A percentile compares a stretch with the other conserved stretches of the same genome.
Conservation (phyloP, 2,113 vertebrate species). For the Dasypus novemcinctus region DNA sequence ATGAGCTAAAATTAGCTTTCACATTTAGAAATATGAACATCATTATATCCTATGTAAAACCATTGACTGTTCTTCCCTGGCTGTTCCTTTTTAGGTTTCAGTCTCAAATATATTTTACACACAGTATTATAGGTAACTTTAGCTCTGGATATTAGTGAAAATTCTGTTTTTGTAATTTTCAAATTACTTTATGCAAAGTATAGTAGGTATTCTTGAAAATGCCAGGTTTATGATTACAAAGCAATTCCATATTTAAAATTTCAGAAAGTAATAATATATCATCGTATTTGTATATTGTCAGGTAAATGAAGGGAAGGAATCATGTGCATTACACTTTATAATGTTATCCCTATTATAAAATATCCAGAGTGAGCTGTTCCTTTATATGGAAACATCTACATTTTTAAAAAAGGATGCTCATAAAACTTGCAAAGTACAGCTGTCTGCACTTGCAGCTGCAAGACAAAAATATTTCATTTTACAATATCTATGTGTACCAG, state of each 20-base stretch:
- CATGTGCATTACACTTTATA: constrained; percentile 15
- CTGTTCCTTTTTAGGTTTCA: not conserved
- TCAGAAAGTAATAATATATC: not conserved
- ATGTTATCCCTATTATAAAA: constrained; percentile 6
- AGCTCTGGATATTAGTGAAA: not conserved
- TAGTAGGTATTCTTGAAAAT: not conserved
- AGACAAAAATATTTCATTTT: constrained; percentile 30
- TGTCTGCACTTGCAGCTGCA: constrained; percentile 51
- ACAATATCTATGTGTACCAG: not conserved
- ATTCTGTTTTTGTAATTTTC: not conserved
- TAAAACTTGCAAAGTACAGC: constrained; percentile 56
- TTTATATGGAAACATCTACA: constrained; percentile 29
- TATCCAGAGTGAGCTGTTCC: constrained; percentile 7
- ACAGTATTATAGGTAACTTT: not conserved
- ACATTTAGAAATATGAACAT: not conserved
- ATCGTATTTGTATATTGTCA: not conserved
- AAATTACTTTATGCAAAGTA: not conserved
- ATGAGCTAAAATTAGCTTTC: constrained; percentile 53
- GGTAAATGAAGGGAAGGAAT: not conserved
- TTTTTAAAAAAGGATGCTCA: constrained; percentile 29
- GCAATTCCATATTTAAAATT: not conserved
- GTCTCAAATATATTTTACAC: not conserved
- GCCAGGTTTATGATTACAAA: not conserved
- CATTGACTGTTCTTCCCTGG: not conserved
- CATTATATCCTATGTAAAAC: not conserved